Evolutionary conservation across 1,140 invertebrate genomes (phyloP).

Genomic region (Asbolus verrucosus): DNA sequence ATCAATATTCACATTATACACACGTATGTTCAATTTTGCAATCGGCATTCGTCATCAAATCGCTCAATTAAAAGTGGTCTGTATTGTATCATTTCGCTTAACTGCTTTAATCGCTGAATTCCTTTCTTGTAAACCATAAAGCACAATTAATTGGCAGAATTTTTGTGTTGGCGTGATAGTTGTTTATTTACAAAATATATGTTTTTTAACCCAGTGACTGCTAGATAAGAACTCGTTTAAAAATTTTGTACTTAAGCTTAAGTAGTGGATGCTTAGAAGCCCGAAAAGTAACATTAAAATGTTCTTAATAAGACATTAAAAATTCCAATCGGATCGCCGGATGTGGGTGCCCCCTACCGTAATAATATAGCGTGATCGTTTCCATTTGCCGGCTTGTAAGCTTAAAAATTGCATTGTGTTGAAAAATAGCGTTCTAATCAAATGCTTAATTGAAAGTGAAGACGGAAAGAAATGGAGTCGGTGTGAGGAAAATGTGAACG

Average conservation of each 20-base stretch:
- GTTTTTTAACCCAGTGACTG: no score
- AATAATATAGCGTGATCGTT: constrained; percentile 25
- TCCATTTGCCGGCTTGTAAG: constrained; percentile 9
- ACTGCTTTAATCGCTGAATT: constrained; percentile 21
- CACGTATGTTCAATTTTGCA: constrained; percentile 10
- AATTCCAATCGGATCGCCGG: constrained; percentile 40
- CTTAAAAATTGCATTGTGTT: constrained; percentile 28
- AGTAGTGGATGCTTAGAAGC: no score
- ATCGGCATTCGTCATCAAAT: constrained; percentile 26
- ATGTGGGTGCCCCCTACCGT: constrained; percentile 33
- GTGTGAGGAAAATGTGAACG: constrained; percentile 19
- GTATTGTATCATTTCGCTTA: constrained; percentile 26
- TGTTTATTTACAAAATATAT: no score
- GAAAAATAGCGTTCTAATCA: neutral
- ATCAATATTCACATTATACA: no score
- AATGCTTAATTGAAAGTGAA: no score
- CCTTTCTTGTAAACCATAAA: neutral
- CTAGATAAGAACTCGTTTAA: no score
- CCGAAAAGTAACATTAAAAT: neutral
- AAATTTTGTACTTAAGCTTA: no score
- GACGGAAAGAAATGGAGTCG: neutral
- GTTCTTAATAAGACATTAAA: constrained; percentile 21
- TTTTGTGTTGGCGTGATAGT: no score
- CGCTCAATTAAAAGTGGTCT: constrained; percentile 20
- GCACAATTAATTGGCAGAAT: no score